Base-by-base conservation (phyloP, 2,797 vertebrate genomes). In the Sebastes diploproa region DNA sequence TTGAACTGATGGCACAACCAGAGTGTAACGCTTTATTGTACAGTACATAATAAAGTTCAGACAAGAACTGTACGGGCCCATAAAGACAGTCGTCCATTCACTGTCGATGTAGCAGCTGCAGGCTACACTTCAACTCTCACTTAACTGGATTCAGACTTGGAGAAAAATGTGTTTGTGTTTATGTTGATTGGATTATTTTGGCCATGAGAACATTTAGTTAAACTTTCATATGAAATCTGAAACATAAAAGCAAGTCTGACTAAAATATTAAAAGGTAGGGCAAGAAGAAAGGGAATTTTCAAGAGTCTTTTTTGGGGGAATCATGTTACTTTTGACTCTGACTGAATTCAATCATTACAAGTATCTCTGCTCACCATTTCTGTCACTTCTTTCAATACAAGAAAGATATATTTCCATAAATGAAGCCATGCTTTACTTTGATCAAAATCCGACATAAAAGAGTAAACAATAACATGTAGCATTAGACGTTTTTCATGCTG, bases 81-180 rank as follows among this genome's bases (percentile, higher is more conserved):
- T 88, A 85, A 90, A 88, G 65, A 63, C 68, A 60, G 60, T 36
- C 54, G 30, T 81, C 78, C 75, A 77, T 85, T 84, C 68, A 55
- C 29, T 72, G 71, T 75, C 14, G 8, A 10, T 22, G 71, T 60
- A 65, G 65, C 56, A 80, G 56, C 86, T 83, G 60, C 66, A 69
- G 89, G 83, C 85, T 23, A 32, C 60, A 36, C 16, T 73, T 87
- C 27, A 67, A n/a, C 56, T 72, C 55, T 69, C n/a, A 70, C 55
- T 50, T 36, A 32, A 80, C 30, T 71, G 46, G n/a, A 69, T 74
- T 70, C 34, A 63, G 23, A 12, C 56, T n/a, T 16, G 11, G 14
- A 72, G 38, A 69, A 68, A 77, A 55, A 72, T 67, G 20, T 32
- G 62, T 58, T 81, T 72, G 27, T 52, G 36, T 60, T 71, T 30